These are phyloP conservation scores for Euglossa dilemma DNA, from an alignment of 1,140 invertebrate species.

Conservation along the genomic window DNA sequence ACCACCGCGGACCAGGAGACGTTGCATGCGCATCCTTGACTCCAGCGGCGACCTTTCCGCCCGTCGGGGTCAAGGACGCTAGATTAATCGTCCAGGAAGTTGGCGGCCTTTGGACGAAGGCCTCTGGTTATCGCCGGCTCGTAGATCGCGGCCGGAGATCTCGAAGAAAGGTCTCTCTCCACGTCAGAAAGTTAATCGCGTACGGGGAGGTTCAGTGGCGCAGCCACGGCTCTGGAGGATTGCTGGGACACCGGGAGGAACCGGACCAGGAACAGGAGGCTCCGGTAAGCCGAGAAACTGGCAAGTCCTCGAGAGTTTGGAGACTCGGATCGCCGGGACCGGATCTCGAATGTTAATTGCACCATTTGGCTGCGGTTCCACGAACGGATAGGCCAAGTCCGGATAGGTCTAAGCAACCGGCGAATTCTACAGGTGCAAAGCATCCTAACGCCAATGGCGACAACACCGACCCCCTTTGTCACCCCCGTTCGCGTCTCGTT, in stretches of 20 bases:
- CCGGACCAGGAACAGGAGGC: no score
- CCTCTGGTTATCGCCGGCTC: neutral
- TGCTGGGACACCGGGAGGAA: no score
- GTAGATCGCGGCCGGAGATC: neutral
- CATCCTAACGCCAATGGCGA: neutral
- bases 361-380: neutral
- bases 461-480: neutral
- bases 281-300: no score
- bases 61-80: conserved; percentile 32
- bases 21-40: conserved; percentile 47
- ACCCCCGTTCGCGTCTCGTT: no score
- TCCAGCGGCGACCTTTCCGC: conserved; percentile 1
- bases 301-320: neutral
- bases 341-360: conserved; percentile 14
- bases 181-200: neutral
- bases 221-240: no score
- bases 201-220: neutral
- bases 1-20: conserved; percentile 9
- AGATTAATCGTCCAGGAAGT: conserved; percentile 33
- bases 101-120: conserved; percentile 17
- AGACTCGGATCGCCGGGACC: no score
- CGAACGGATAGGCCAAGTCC: no score
- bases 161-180: neutral
- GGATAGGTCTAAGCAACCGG: no score
- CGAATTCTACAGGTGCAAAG: conserved; percentile 22